Evolutionary conservation across 2,113 vertebrate species (phyloP).

Genomic region (Promerops cafer): DNA sequence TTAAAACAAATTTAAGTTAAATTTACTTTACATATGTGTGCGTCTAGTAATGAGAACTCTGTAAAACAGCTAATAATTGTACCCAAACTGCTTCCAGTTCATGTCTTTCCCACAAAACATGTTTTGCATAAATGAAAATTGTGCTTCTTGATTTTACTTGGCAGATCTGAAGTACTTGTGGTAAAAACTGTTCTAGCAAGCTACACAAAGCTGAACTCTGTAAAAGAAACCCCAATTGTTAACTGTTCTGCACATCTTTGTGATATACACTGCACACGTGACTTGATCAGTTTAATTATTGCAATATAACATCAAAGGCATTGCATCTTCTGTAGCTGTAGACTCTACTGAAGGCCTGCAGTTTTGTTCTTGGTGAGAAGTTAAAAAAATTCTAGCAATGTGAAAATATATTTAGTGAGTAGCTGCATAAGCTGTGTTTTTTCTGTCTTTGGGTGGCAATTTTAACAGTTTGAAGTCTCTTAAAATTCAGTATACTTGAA

Average conservation of each 20-base stretch:
- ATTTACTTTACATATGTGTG: not conserved
- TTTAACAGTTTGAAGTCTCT: constrained; percentile 3
- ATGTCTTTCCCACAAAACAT: not conserved
- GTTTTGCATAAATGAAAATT: constrained; percentile 29
- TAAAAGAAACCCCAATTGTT: not conserved
- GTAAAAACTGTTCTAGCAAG: not conserved
- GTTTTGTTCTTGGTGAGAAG: not conserved
- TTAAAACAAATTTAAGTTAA: not conserved
- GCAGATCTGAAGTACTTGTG: constrained; percentile 37
- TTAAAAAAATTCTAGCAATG: not conserved
- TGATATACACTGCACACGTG: not conserved
- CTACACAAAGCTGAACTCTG: not conserved
- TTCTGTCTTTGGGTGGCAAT: not conserved
- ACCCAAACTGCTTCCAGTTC: not conserved
- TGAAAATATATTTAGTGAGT: not conserved
- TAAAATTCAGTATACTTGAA: constrained; percentile 3
- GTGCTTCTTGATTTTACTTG: constrained; percentile 21
- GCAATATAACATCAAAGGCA: not conserved
- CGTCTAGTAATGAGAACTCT: not conserved
- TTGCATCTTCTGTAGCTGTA: not conserved
- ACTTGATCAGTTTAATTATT: not conserved
- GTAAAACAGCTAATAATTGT: not conserved
- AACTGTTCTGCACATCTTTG: not conserved
- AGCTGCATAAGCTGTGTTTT: not conserved
- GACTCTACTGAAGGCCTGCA: not conserved